Base-by-base conservation (phyloP, 2,113 vertebrate species). In the Peromyscus maniculatus region DNA sequence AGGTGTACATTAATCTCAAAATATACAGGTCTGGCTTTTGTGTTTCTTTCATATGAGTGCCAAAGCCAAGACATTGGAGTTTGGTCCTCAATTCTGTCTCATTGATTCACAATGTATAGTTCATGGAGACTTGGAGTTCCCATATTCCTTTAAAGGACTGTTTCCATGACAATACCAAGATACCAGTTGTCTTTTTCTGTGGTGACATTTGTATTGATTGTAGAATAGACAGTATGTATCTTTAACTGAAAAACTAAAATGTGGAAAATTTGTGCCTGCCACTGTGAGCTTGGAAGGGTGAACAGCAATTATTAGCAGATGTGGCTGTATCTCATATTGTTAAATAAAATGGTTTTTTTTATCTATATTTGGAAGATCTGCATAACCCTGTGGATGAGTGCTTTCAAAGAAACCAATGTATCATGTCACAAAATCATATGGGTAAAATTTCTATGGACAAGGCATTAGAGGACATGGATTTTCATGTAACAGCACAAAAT, bases 241-340 rank as follows among this genome's bases (percentile, higher is more conserved):
- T 96, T 59, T 87, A 87, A 87, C 26, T 57, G 19, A 77, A 94
- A 91, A 80, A 59, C 28, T 89, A 55, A 57, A 67, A 36, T 74
- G 69, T 55, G 49, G 33, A 82, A 90, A 92, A 31, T 43, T 74
- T 80, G 5, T 64, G 33, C 36, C 57, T 77, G 22, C 22, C 16
- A 36, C 69, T 49, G 19, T 46, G 33, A 90, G 24, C 31, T 52
- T 94, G 43, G 59, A 39, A 52, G 62, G 31, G 31, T 31, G 3
- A 19, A 7, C 49, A 55, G 39, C 16, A 13, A 52, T 46, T 57
- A 43, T 36, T 78, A 74, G 15, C 67, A 62, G 91, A 75, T n/a
- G 11, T 28, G 12, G 83, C 17, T 46, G 6, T 31, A 26, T 59
- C 31, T 77, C 28, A 89, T 66, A n/a, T 4, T 77, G 10, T 66